phyloP scores from a whole-genome alignment of 1,140 invertebrate genomes.

The Drosophila rhopaloa region DNA sequence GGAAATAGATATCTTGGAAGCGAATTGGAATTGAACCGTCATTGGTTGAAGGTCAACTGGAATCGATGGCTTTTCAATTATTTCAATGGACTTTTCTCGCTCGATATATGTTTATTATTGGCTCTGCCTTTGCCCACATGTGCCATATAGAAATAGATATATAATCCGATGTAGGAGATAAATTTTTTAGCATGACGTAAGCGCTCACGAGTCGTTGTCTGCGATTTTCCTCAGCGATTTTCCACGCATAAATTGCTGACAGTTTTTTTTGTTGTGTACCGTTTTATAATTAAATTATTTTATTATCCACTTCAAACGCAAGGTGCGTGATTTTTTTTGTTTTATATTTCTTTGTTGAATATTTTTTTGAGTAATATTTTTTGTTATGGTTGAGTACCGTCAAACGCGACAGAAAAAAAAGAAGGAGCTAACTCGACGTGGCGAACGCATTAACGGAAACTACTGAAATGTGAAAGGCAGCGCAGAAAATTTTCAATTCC shows the following conservation, averaged over 20 bases:
- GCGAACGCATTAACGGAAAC: slow-evolving; percentile 82
- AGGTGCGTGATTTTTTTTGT: neutral
- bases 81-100: slow-evolving; percentile 17
- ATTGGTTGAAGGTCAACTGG: slow-evolving; percentile 45
- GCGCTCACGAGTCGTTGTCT: slow-evolving; percentile 67
- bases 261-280: slow-evolving; percentile 3
- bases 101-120: slow-evolving; percentile 58
- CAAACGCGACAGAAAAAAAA: slow-evolving; percentile 33
- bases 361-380: neutral
- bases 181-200: slow-evolving; percentile 68
- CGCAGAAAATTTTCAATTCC: slow-evolving; percentile 74
- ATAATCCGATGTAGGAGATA: slow-evolving; percentile 56
- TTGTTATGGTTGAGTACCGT: slow-evolving; percentile 32
- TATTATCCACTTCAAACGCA: slow-evolving; percentile 18
- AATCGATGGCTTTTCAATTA: slow-evolving; percentile 35
- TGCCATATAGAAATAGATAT: slow-evolving; percentile 76
- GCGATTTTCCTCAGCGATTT: slow-evolving; percentile 29
- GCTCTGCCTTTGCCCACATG: slow-evolving; percentile 59
- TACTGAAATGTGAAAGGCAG: slow-evolving; percentile 80
- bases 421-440: slow-evolving; percentile 52
- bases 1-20: neutral
- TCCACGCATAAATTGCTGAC: slow-evolving; percentile 43
- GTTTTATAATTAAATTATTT: slow-evolving; percentile 1
- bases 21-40: slow-evolving; percentile 25
- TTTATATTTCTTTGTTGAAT: neutral